phyloP scores from a whole-genome alignment of 2,797 vertebrate species.

The Merluccius polli region DNA sequence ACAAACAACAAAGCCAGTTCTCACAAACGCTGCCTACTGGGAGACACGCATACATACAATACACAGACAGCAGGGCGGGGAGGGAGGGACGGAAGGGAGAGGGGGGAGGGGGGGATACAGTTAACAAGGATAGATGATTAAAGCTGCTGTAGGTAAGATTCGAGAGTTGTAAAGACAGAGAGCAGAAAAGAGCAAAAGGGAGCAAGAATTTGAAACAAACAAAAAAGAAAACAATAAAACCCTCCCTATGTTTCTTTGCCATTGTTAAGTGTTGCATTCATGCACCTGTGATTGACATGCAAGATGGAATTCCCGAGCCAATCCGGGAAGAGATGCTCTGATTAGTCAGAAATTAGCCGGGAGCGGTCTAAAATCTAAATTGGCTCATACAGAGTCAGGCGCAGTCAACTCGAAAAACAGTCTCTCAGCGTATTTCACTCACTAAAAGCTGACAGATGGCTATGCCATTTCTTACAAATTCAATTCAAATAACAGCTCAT shows the following conservation, averaged over 20 bases:
- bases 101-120: background rate
- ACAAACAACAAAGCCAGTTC: constrained; percentile 22
- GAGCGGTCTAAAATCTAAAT: too few species aligned
- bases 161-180: background rate
- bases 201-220: background rate
- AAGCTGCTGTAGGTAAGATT: background rate
- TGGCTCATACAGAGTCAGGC: too few species aligned
- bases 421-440: too few species aligned
- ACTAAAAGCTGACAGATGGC: too few species aligned
- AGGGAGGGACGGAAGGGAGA: background rate
- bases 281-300: background rate
- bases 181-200: background rate
- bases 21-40: constrained; percentile 28
- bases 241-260: background rate
- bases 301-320: background rate
- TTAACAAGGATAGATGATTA: constrained; percentile 4
- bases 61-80: background rate
- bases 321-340: background rate
- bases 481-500: too few species aligned
- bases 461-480: too few species aligned
- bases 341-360: background rate
- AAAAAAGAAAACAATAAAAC: background rate
- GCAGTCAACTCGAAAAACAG: too few species aligned
- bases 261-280: background rate
- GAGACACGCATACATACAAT: constrained; percentile 12